Base-by-base conservation (phyloP, 2,888 invertebrate genomes). In the Seira ritae region DNA sequence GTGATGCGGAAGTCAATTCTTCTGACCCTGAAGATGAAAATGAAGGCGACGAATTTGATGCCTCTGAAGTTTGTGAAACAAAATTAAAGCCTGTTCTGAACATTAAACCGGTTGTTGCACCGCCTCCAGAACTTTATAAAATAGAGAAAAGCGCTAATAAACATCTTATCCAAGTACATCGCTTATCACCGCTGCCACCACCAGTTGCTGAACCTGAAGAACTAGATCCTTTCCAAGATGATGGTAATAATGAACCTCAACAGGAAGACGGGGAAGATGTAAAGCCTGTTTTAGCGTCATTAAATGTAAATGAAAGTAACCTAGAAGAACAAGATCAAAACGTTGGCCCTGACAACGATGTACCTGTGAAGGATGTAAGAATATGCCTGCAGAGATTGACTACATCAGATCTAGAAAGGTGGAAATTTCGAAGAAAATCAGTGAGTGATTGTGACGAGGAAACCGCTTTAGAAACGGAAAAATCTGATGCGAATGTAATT, bases 121-220 rank as follows among this genome's bases (percentile, higher is more conserved):
- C 60, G 10, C 24, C 55, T 8, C 80, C 73, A 0, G 79, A 79
- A 24, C 17, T n/a, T n/a, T 80, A 73, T 20, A 62, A 0, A 17
- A 60, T 80, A 15, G 19, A 74, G 24, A 80, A 80, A 20, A n/a
- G 15, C 0, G 31, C 10, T 0, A 23, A 22, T 0, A 37, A 24
- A 1, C 80, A 80, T 62, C 12, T 68, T 1, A 80, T 80, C 31
- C 19, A 80, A 17, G 68, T 80, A 17, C 55, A 42, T 8, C 55
- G 80, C 1, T 10, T 79, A 6, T 66, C 71, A 8, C 72, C 62
- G 0, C 73, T 50, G 23, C 22, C 50, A 12, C 31, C 50, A 15
- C 55, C 68, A 10, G 50, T n/a, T n/a, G 42, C 69, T n/a, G 20
- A 17, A 42, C 69, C 67, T 22, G 23, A 23, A 6, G 12, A 17